Evolutionary conservation across 2,113 vertebrate genomes (phyloP).

Genomic region (Cyphomyrus discorhynchus): DNA sequence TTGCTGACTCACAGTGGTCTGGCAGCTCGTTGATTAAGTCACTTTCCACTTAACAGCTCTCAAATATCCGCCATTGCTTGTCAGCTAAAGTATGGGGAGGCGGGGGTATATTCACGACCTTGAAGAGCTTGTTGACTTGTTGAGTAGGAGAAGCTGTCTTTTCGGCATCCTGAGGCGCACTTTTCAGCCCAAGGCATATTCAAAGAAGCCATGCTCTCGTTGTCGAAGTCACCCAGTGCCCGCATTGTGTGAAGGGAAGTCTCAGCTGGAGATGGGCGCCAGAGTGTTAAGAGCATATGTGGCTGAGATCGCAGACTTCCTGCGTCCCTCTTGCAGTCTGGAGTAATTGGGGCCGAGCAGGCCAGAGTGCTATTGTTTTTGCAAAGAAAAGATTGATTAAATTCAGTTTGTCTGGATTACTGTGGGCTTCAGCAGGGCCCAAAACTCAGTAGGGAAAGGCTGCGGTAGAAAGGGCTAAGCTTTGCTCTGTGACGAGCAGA

Average conservation of each 20-base stretch:
- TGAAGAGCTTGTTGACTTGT: neutral
- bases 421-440: neutral
- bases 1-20: neutral
- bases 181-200: neutral
- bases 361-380: neutral
- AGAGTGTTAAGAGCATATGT: neutral
- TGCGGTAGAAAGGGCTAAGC: neutral
- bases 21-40: neutral
- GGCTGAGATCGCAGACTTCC: neutral
- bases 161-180: neutral
- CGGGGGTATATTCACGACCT: neutral
- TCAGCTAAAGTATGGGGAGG: neutral
- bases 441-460: neutral
- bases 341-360: neutral
- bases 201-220: neutral
- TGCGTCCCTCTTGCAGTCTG: neutral
- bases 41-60: neutral
- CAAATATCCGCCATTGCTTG: neutral
- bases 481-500: neutral
- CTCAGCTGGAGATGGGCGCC: neutral
- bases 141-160: neutral
- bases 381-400: slow-evolving; percentile 6
- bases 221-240: neutral
- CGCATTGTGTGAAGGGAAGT: neutral
- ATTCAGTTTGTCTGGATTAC: neutral